Evolutionary conservation across 2,888 invertebrate species (phyloP).

Genomic region (Tetranychus truncatus): DNA sequence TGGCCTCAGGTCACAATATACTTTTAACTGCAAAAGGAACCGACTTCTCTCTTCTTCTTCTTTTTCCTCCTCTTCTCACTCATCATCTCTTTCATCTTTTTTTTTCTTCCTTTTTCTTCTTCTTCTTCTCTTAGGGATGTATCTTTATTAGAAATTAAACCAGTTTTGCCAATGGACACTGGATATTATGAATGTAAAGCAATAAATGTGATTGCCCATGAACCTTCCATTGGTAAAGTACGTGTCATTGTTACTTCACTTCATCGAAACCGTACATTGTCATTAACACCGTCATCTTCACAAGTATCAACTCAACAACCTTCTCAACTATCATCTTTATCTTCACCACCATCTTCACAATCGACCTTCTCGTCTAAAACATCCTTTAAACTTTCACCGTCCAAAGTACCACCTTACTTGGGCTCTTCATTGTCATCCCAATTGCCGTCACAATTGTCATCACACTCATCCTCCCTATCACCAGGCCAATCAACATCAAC

Average conservation of each 20-base stretch:
- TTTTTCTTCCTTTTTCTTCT: background rate
- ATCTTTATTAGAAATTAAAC: conserved; percentile 60
- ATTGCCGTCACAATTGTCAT: conserved; percentile 45
- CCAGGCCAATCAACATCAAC: conserved; percentile 23
- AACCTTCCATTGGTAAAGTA: conserved; percentile 36
- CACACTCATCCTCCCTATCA: conserved; percentile 56
- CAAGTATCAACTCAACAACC: background rate
- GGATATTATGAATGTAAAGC: conserved; percentile 66
- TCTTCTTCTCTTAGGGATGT: conserved; percentile 29
- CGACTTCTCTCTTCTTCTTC: background rate
- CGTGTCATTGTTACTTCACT: conserved; percentile 22
- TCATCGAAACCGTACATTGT: conserved; percentile 35
- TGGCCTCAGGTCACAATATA: too few species aligned
- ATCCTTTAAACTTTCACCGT: conserved; percentile 6
- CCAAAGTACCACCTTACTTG: conserved; percentile 5
- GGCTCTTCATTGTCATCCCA: conserved; percentile 35
- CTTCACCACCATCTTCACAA: background rate
- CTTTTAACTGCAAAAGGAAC: background rate
- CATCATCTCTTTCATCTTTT: background rate
- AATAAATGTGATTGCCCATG: conserved; percentile 46
- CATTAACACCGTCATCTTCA: conserved; percentile 14
- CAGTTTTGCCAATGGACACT: conserved; percentile 48
- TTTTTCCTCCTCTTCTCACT: background rate
- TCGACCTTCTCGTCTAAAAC: background rate
- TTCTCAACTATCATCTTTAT: background rate